phyloP scores from a whole-genome alignment of 2,797 vertebrate species.

The Eupleurogrammus muticus region DNA sequence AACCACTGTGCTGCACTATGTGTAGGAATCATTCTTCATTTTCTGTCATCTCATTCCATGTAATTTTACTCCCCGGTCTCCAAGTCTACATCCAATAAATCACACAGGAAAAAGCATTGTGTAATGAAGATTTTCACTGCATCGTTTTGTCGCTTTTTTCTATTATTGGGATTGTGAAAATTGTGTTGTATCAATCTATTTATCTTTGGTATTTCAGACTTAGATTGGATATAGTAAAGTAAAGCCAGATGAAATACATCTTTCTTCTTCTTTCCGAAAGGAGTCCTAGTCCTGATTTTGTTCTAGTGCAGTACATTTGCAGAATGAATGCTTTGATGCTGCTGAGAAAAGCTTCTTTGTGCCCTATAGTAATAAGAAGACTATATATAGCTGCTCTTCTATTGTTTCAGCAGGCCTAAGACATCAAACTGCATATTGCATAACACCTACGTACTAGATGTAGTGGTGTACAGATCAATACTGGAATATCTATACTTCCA shows the following conservation, averaged over 20 bases:
- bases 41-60: constrained; percentile 9
- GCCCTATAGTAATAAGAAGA: background rate
- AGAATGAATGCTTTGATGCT: constrained; percentile 35
- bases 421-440: constrained; percentile 17
- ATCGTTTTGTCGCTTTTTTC: constrained; percentile 14
- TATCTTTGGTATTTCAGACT: constrained; percentile 23
- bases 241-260: constrained; percentile 43
- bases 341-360: background rate
- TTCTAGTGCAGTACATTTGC: constrained; percentile 25
- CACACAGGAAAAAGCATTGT: constrained; percentile 33
- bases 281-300: constrained; percentile 20
- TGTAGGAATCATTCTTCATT: constrained; percentile 14
- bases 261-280: constrained; percentile 17
- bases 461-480: no score
- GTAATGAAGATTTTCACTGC: constrained; percentile 27
- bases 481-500: no score
- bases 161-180: constrained; percentile 24
- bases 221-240: constrained; percentile 20
- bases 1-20: background rate
- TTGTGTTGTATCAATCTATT: constrained; percentile 23
- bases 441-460: background rate
- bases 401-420: constrained; percentile 13
- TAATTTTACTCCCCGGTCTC: constrained; percentile 22
- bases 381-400: constrained; percentile 8
- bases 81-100: constrained; percentile 19